Evolutionary conservation across 2,113 vertebrate species (phyloP), one percentile per base, ranked within the genome.

Genomic region (Entelurus aequoreus): DNA sequence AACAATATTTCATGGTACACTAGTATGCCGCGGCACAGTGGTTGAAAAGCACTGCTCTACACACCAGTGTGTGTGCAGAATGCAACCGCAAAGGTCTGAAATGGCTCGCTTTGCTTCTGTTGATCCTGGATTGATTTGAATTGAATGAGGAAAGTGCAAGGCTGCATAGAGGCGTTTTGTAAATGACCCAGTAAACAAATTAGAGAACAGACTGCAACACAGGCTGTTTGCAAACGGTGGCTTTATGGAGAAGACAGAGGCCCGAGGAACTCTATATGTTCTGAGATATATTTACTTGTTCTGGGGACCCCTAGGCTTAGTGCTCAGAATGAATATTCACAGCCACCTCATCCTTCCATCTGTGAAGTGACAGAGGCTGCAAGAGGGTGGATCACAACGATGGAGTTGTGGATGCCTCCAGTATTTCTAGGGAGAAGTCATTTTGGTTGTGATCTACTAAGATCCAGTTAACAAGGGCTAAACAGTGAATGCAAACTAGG

Each of bases 271-370:
- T 85, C 72, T 72, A 62, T 76, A 79, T 81, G 77, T 69, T 44
- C 66, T 44, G 51, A 75, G 69, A 75, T 82, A 78, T 75, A 87
- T 84, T 69, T 71, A 88, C 78, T 46, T 88, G 83, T 49, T 66
- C 72, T 63, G 79, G 81, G 85, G 74, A 82, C 88, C 74, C 72
- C 53, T 38, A 19, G 74, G 77, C 68, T 89, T 85, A 85, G 61
- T 13, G 61, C 69, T 72, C n/a, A 66, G 56, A 66, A 87, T 88
- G 69, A 88, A 89, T 81, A 86, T 86, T 86, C 81, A 82, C 72
- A 82, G 68, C 68, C 66, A 75, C 47, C 75, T 82, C 75, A 80
- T 80, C 70, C 68, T 63, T 76, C 84, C 87, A 87, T 88, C 87
- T 88, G 86, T 65, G 86, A 69, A 47, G 77, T 42, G 59, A 62